These are phyloP conservation scores for Saturnia pavonia DNA, from an alignment of 2,888 invertebrate species.

Conservation along the genomic window DNA sequence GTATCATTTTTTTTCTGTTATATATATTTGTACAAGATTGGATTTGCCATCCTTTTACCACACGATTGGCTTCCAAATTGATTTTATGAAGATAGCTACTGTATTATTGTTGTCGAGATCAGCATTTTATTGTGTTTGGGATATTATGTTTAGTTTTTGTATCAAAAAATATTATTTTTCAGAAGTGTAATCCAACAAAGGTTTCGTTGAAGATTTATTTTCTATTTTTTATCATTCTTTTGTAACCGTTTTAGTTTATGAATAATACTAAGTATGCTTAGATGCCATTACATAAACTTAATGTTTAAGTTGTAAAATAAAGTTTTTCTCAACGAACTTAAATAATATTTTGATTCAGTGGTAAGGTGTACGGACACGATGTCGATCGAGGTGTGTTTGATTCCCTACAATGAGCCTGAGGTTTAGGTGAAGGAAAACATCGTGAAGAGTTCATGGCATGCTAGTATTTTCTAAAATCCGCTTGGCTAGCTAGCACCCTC, in stretches of 20 bases:
- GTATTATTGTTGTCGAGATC: constrained; percentile 16
- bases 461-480: too few species aligned
- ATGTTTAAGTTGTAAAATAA: background rate
- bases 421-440: too few species aligned
- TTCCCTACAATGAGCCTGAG: too few species aligned
- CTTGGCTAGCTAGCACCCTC: too few species aligned
- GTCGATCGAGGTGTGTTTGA: too few species aligned
- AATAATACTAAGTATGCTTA: background rate
- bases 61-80: constrained; percentile 24
- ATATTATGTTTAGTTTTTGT: background rate
- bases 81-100: constrained; percentile 21
- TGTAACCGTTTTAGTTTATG: background rate
- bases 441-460: too few species aligned
- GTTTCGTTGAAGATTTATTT: background rate
- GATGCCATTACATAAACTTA: background rate
- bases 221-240: background rate
- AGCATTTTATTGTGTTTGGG: constrained; percentile 1
- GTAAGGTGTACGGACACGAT: too few species aligned
- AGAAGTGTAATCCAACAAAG: background rate
- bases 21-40: constrained; percentile 21
- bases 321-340: too few species aligned
- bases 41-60: constrained; percentile 16
- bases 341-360: too few species aligned
- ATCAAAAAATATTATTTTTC: background rate
- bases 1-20: constrained; percentile 38